These are phyloP conservation scores for Atrina japonica DNA, from an alignment of 2,888 invertebrate species.

Conservation along the genomic window DNA sequence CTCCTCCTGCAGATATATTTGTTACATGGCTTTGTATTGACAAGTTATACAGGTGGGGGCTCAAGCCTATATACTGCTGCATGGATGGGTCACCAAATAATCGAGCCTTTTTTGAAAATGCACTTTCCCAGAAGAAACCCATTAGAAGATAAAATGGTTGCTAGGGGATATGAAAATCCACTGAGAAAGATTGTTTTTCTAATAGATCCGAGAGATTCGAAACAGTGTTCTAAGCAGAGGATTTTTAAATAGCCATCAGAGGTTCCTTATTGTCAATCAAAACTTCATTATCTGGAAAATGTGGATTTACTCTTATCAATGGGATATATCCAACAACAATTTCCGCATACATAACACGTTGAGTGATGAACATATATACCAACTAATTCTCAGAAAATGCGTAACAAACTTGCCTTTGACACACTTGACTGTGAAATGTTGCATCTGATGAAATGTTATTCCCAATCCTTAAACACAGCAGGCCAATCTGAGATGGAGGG, in stretches of 20 bases:
- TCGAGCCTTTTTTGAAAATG: conserved; percentile 20
- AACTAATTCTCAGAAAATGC: conserved; percentile 23
- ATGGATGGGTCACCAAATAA: conserved; percentile 25
- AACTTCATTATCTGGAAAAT: too few relatives aligned
- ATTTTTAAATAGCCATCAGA: background rate
- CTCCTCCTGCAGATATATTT: conserved; percentile 24
- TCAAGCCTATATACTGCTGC: conserved; percentile 28
- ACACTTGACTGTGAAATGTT: background rate
- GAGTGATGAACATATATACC: conserved; percentile 29
- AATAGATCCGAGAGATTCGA: conserved; percentile 30
- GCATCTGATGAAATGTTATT: too few relatives aligned
- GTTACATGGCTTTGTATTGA: conserved; percentile 23
- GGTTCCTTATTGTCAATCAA: too few relatives aligned
- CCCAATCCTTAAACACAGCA: too few relatives aligned
- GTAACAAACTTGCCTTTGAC: conserved; percentile 21
- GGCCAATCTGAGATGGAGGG: too few relatives aligned
- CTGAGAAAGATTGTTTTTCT: conserved; percentile 6
- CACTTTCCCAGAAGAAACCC: conserved; percentile 10
- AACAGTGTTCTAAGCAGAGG: conserved; percentile 25
- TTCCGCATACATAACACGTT: conserved; percentile 9
- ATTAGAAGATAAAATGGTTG: conserved; percentile 5
- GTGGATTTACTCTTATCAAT: too few relatives aligned
- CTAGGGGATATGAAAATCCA: conserved; percentile 24
- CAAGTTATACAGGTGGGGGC: conserved; percentile 2
- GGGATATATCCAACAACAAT: too few relatives aligned